Base-by-base conservation (phyloP, 2,113 vertebrate species). In the Ophthalmolycus amberensis region DNA sequence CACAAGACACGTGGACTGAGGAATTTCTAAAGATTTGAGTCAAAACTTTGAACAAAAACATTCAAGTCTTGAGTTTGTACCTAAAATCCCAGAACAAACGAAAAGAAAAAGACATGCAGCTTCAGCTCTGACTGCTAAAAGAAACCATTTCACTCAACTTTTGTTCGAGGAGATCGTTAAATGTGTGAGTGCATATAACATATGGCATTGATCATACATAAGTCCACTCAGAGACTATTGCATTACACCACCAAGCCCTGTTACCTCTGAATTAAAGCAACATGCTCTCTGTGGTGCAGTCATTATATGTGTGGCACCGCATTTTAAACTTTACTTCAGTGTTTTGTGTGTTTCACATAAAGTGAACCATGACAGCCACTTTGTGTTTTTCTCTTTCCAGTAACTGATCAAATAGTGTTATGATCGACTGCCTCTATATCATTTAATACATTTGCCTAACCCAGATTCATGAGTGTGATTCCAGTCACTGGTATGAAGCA, bases 401-500 rank as follows among this genome's bases (percentile, higher is more conserved):
- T 38, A 65, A 77, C 71, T 38, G 27, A 59, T 83, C 60, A 84
- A 27, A 83, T 52, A 20, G 32, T 56, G 0, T 48, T 67, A 11
- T 76, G 48, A 88, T 64, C 59, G 71, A 32, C 71, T 40, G 46
- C 32, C 25, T 65, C 29, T 65, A 32, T 74, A 75, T 66, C 46
- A 74, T 90, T 79, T 58, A 38, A 83, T 62, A 64, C 69, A 78
- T 82, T 85, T 25, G 83, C 81, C 72, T 71, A 58, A 56, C 82
- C 75, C 84, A 78, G 66, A 87, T 80, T 82, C 54, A 66, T 22
- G 62, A 76, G 69, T 65, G 54, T 27, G 70, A 85, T 76, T 58
- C 62, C n/a, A 77, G 37, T 65, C 63, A 25, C n/a, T 88, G 83
- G 89, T 82, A 89, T 84, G 88, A 86, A 77, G 25, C 83, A 74